Percentiles rank a stretch among this genome's conserved stretches.
These are phyloP conservation scores for Caerostris extrusa DNA, from an alignment of 1,140 invertebrate species.

Conservation along the genomic window DNA sequence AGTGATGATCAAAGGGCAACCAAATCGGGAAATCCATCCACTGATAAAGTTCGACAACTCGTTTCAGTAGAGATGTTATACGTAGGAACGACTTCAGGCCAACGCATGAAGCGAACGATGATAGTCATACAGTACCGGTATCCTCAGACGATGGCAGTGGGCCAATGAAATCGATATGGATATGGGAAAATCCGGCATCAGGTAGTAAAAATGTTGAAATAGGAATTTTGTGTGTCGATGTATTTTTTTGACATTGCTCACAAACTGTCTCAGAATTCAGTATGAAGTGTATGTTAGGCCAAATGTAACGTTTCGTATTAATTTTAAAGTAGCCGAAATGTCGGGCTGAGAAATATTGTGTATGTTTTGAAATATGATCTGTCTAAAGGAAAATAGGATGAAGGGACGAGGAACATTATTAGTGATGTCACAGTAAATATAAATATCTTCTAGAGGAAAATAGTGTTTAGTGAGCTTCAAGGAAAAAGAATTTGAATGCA, in stretches of 20 bases:
- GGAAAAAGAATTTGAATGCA: neutral
- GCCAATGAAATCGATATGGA: slow-evolving; percentile 82
- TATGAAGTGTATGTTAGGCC: neutral
- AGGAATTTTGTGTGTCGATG: neutral
- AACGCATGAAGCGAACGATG: slow-evolving; percentile 82
- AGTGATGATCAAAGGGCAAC: slow-evolving; percentile 79
- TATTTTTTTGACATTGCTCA: neutral
- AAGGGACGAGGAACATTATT: neutral
- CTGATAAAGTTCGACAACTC: slow-evolving; percentile 79
- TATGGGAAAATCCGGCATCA: neutral
- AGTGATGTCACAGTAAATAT: neutral
- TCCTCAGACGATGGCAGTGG: slow-evolving; percentile 81
- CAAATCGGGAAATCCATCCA: slow-evolving; percentile 80
- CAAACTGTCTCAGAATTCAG: neutral
- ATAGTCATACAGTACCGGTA: slow-evolving; percentile 81
- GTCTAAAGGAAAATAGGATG: no score
- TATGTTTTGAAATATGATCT: neutral
- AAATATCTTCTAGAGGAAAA: neutral
- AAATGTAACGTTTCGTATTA: neutral
- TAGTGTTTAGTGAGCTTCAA: no score
- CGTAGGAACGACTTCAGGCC: slow-evolving; percentile 81
- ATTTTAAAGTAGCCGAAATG: neutral
- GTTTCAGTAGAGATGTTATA: slow-evolving; percentile 80
- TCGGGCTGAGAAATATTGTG: neutral
- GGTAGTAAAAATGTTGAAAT: neutral